Percentiles rank a stretch among this genome's conserved stretches.
These are phyloP conservation scores for Acanthurus leucopareius DNA, from an alignment of 2,797 vertebrate genomes.

Conservation along the genomic window DNA sequence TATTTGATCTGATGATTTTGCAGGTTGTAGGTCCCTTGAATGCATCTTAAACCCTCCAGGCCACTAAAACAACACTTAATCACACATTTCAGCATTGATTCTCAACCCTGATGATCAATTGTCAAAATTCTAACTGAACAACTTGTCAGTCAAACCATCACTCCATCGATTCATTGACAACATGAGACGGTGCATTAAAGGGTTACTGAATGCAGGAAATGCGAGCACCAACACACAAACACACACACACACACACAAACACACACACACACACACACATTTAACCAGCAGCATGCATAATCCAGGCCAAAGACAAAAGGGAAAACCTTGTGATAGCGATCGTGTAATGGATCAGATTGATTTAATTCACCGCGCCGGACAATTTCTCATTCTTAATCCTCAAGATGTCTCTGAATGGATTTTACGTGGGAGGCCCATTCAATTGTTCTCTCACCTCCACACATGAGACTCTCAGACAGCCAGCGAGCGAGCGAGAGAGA, in stretches of 20 bases:
- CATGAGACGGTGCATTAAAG: constrained; percentile 1
- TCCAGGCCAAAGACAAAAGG: constrained; percentile 69
- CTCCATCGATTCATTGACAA: constrained; percentile 3
- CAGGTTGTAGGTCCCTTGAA: background rate
- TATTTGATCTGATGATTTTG: background rate
- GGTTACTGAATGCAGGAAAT: constrained; percentile 1
- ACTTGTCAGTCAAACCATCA: constrained; percentile 3
- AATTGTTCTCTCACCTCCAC: constrained; percentile 74
- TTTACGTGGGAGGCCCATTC: constrained; percentile 79
- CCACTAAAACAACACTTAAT: background rate
- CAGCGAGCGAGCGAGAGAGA: constrained; percentile 33
- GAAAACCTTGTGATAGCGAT: constrained; percentile 70
- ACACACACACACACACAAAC: constrained; percentile 28
- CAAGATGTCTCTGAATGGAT: constrained; percentile 78
- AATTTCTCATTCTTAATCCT: constrained; percentile 79
- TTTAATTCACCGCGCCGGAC: constrained; percentile 73
- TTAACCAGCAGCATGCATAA: constrained; percentile 57
- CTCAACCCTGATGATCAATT: background rate
- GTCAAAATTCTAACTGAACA: background rate
- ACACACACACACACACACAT: constrained; percentile 28
- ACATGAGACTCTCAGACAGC: constrained; percentile 53
- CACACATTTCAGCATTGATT: background rate
- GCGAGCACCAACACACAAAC: constrained; percentile 4
- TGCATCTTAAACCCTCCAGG: background rate
- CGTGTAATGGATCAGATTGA: constrained; percentile 81